phyloP scores from a whole-genome alignment of 2,888 invertebrate species.

The Nomada ferruginata region DNA sequence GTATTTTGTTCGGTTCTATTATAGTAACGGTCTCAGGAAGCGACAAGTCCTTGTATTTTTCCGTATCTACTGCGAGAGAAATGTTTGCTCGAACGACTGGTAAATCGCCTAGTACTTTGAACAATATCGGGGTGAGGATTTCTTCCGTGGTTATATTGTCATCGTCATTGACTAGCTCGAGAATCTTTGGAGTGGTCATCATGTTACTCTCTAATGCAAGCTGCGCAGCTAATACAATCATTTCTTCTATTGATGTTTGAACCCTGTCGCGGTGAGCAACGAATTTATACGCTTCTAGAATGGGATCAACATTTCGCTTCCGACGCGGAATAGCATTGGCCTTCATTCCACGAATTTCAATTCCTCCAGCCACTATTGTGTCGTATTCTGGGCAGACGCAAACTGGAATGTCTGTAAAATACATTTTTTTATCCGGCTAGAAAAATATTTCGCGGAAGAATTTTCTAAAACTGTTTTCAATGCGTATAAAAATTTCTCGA shows the following conservation, averaged over 20 bases:
- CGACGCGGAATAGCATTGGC: slow-evolving; percentile 85
- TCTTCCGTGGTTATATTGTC: slow-evolving; percentile 75
- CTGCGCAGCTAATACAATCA: slow-evolving; percentile 83
- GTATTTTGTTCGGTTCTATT: slow-evolving; percentile 86
- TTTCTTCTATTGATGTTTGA: slow-evolving; percentile 72
- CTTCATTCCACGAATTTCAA: slow-evolving; percentile 87
- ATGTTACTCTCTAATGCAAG: slow-evolving; percentile 85
- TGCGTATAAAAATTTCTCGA: too few relatives aligned
- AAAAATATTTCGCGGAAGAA: too few relatives aligned
- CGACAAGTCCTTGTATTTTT: slow-evolving; percentile 83
- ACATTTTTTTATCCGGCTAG: neutral
- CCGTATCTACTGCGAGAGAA: slow-evolving; percentile 84
- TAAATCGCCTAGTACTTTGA: slow-evolving; percentile 87
- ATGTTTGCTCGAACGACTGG: slow-evolving; percentile 90
- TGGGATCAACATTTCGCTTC: slow-evolving; percentile 85
- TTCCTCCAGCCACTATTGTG: slow-evolving; percentile 85
- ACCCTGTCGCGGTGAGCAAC: slow-evolving; percentile 84
- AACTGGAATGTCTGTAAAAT: slow-evolving; percentile 80
- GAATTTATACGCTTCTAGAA: slow-evolving; percentile 86
- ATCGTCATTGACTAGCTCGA: slow-evolving; percentile 78
- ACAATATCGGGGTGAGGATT: slow-evolving; percentile 85
- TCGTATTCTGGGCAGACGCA: slow-evolving; percentile 82
- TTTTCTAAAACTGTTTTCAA: slow-evolving; percentile 77
- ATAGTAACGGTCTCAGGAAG: slow-evolving; percentile 86
- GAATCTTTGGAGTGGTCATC: slow-evolving; percentile 77